Percentiles rank a stretch among this genome's conserved stretches.
These are phyloP conservation scores for Gasterosteus nipponicus DNA, from an alignment of 2,113 vertebrate species.

Conservation along the genomic window DNA sequence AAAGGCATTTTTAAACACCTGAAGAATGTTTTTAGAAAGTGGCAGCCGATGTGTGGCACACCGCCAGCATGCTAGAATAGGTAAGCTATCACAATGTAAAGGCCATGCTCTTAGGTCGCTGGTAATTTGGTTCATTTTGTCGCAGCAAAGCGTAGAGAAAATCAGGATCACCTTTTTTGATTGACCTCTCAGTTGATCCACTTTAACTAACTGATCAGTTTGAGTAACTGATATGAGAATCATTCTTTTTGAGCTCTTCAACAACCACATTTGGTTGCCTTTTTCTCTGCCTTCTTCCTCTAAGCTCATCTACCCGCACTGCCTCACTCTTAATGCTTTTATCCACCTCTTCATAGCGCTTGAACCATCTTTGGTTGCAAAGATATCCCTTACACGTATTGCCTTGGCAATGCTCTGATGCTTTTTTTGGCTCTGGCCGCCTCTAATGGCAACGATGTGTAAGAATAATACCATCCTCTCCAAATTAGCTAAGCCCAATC, in stretches of 20 bases:
- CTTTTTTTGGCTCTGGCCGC: not conserved
- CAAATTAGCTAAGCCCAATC: conserved; percentile 14
- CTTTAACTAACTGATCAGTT: not conserved
- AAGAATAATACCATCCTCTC: not conserved
- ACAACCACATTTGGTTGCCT: not conserved
- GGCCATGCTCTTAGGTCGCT: not conserved
- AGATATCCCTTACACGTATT: not conserved
- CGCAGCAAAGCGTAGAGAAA: not conserved
- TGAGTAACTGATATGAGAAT: not conserved
- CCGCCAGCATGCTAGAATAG: not conserved
- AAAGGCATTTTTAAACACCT: not conserved
- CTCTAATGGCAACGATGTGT: not conserved
- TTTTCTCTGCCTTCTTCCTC: not conserved
- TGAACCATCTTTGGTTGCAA: not conserved
- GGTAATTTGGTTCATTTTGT: not conserved
- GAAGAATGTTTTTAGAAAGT: not conserved
- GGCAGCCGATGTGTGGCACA: not conserved
- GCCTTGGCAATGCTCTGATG: not conserved
- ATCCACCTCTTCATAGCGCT: conserved; percentile 1
- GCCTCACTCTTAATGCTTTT: conserved; percentile 3
- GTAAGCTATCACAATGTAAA: not conserved
- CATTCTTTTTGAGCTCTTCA: not conserved
- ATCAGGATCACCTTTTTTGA: not conserved
- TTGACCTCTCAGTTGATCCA: not conserved
- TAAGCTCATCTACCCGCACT: not conserved